These are phyloP conservation scores for Troides aeacus DNA, from an alignment of 2,888 invertebrate genomes.

Conservation along the genomic window DNA sequence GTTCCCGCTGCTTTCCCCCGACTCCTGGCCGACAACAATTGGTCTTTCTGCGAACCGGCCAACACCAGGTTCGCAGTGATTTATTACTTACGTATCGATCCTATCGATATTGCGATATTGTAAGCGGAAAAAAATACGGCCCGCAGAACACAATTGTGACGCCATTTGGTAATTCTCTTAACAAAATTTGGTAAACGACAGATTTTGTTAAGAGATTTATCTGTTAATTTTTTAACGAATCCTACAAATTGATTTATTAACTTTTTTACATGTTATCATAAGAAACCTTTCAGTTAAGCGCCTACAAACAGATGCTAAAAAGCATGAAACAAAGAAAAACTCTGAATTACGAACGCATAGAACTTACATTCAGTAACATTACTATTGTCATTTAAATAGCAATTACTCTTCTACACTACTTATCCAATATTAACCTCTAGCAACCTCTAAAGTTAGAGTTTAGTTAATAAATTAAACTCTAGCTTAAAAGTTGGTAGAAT, in stretches of 20 bases:
- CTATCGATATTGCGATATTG: slow-evolving; percentile 34
- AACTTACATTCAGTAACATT: no score
- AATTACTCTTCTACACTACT: no score
- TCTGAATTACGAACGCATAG: no score
- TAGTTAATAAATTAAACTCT: no score
- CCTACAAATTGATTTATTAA: slow-evolving; percentile 13
- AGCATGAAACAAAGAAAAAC: no score
- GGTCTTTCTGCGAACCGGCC: slow-evolving; percentile 18
- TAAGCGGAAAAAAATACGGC: slow-evolving; percentile 19
- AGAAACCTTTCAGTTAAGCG: neutral
- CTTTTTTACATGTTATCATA: neutral
- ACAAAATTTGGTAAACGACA: neutral
- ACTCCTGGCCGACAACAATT: slow-evolving; percentile 15
- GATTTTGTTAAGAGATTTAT: neutral
- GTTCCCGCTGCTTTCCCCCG: neutral
- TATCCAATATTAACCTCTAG: no score
- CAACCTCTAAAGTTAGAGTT: no score
- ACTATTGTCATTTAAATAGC: no score
- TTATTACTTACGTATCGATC: slow-evolving; percentile 45
- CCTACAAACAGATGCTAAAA: neutral
- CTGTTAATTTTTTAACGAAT: slow-evolving; percentile 18
- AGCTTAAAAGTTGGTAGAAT: no score
- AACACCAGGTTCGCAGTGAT: slow-evolving; percentile 46
- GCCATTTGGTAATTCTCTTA: slow-evolving; percentile 14
- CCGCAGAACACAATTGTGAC: slow-evolving; percentile 9